Percentiles rank a stretch among this genome's conserved stretches.
phyloP scores from a whole-genome alignment of 2,888 invertebrate genomes.

The Calliscelio sp. region DNA sequence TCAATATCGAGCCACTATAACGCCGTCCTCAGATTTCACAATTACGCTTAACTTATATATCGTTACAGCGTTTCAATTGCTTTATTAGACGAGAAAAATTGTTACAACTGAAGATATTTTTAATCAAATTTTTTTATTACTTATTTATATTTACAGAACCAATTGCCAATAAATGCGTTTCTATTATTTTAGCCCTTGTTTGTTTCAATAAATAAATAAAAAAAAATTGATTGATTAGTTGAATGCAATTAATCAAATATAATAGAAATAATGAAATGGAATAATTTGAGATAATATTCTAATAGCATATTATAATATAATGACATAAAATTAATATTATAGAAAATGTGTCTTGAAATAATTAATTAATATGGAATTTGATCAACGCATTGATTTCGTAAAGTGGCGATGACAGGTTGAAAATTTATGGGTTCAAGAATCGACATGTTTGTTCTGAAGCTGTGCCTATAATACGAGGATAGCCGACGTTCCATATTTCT shows the following conservation, averaged over 20 bases:
- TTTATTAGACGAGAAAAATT: conserved; percentile 11
- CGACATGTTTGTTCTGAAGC: conserved; percentile 66
- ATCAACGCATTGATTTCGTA: conserved; percentile 56
- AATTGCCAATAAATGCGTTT: too few species aligned
- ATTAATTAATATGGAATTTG: conserved; percentile 43
- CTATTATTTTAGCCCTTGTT: too few species aligned
- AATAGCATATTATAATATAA: too few species aligned
- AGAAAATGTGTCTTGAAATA: conserved; percentile 15
- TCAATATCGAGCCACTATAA: conserved; percentile 49
- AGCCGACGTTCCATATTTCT: conserved; percentile 82
- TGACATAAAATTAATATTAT: neutral
- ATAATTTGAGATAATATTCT: too few species aligned
- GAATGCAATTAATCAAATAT: too few species aligned
- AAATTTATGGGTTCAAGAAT: conserved; percentile 66
- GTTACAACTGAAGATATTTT: conserved; percentile 14
- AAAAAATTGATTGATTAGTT: too few species aligned
- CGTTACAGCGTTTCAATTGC: conserved; percentile 28
- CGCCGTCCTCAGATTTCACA: conserved; percentile 38
- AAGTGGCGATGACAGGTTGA: conserved; percentile 61
- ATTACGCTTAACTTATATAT: conserved; percentile 43
- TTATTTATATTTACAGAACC: neutral
- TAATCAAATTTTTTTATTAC: conserved; percentile 25
- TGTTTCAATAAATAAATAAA: too few species aligned
- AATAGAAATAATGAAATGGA: too few species aligned
- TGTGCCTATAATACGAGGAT: conserved; percentile 75